These are phyloP conservation scores for Scomber colias DNA, from an alignment of 2,113 vertebrate species.

Conservation along the genomic window DNA sequence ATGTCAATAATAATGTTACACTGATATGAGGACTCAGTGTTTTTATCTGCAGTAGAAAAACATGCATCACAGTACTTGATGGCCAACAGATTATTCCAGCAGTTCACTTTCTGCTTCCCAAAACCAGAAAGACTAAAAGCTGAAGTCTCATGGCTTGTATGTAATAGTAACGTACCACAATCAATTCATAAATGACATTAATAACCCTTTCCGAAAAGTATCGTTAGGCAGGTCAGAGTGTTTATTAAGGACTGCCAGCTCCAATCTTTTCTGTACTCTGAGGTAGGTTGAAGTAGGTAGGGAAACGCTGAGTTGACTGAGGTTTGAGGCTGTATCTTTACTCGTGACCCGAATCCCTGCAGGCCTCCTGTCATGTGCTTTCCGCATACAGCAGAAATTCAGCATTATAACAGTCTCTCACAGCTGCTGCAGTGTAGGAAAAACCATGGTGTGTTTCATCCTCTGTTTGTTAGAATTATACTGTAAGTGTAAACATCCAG, in stretches of 20 bases:
- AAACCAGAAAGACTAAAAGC: background rate
- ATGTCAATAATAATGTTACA: constrained; percentile 48
- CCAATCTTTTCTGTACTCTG: background rate
- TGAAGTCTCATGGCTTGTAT: background rate
- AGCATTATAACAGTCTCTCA: background rate
- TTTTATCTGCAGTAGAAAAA: constrained; percentile 2
- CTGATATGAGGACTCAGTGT: background rate
- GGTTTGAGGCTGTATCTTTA: constrained; percentile 27
- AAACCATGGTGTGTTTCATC: background rate
- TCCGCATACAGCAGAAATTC: constrained; percentile 30
- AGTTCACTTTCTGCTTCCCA: background rate
- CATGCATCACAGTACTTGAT: background rate
- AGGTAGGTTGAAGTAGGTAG: background rate
- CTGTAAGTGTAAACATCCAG: too few relatives aligned
- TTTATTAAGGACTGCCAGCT: background rate
- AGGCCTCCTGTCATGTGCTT: constrained; percentile 39
- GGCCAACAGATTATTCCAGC: background rate
- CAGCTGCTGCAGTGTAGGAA: background rate
- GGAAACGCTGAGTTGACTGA: constrained; percentile 8
- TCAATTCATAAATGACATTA: background rate
- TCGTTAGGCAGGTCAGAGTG: background rate
- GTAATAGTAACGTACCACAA: background rate
- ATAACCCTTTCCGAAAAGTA: background rate
- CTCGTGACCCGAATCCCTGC: constrained; percentile 45
- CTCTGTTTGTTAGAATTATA: background rate